Evolutionary conservation across 1,140 invertebrate genomes (phyloP), one percentile per base, ranked within the genome.

Genomic region (Drosophila pandora): DNA sequence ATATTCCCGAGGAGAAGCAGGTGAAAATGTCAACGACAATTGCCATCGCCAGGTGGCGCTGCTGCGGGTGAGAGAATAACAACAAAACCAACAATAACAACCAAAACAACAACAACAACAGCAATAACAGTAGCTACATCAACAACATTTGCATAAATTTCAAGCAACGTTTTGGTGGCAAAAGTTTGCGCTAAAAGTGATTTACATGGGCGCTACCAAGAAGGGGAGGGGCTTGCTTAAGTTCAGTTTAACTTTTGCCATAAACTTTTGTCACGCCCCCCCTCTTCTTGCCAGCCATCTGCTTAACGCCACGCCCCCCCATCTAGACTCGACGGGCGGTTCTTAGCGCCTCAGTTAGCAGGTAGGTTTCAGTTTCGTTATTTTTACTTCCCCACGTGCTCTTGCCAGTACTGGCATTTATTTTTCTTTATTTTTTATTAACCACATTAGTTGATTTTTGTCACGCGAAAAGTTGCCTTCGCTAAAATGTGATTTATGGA

Each of bases 371-470:
- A 50, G 30, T 47, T 50, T 50, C 34, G 37, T 67, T 67, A 55
- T 52, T 56, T 48, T 56, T 63, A 52, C 48, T 53, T 47, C 34
- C 30, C 34, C 5, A 7, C 25, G 25, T 28, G 25, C 25, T 28
- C 25, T 28, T 28, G 17, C 17, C 17, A 17, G 17, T 17, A 17
- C 7, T 41, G 34, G 22, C 6, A 10, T 34, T 68, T 56, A 25
- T 53, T 50, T 22, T 49, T 57, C 9, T 54, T 63, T 50, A 39
- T 57, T 69, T 88, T 87, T 87, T 87, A 87, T 87, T 87, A 87
- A 83, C 83, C 83, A 88, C 83, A 87, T 87, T 87, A 88, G 83
- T 87, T 87, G 83, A 87, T 87, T 87, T 85, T 88, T 87, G 82
- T 87, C 82, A 87, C 82, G 82, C 82, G 63, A 87, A 87, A 87